Percentiles rank a stretch among this genome's conserved stretches.
Conservation (phyloP, 2,888 invertebrate species). For the Phytoseiulus persimilis region DNA sequence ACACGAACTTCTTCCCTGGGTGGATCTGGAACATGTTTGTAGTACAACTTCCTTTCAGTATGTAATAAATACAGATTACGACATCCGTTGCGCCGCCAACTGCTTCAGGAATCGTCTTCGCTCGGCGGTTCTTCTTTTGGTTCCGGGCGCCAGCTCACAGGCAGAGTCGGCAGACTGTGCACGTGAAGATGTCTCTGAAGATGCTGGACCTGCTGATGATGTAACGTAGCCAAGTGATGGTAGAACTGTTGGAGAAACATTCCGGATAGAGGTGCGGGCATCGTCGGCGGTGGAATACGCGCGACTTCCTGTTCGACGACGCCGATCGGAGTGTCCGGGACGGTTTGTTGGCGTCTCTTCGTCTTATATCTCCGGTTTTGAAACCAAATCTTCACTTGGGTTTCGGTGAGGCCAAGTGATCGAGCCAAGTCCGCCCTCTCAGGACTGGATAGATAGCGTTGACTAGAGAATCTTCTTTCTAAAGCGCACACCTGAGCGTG, state of each 20-base stretch:
- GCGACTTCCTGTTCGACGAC: not conserved
- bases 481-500: slow-evolving; percentile 30
- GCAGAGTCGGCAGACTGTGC: not conserved
- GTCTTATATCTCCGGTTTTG: slow-evolving; percentile 41
- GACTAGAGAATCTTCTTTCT: slow-evolving; percentile 11
- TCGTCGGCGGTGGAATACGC: not conserved
- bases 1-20: too few relatives aligned
- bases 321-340: not conserved
- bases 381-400: slow-evolving; percentile 36
- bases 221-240: not conserved
- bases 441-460: slow-evolving; percentile 28
- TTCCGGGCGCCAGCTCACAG: not conserved
- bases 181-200: not conserved
- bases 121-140: not conserved
- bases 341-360: slow-evolving; percentile 27
- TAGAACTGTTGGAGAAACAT: slow-evolving; percentile 15
- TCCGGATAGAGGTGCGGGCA: not conserved
- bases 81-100: not conserved
- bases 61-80: not conserved
- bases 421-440: slow-evolving; percentile 21
- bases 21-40: not conserved
- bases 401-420: slow-evolving; percentile 9
- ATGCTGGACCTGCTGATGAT: slow-evolving; percentile 17
- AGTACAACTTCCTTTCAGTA: not conserved
- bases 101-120: not conserved